phyloP scores from a whole-genome alignment of 2,888 invertebrate genomes.

The Clistopyga incitator region DNA sequence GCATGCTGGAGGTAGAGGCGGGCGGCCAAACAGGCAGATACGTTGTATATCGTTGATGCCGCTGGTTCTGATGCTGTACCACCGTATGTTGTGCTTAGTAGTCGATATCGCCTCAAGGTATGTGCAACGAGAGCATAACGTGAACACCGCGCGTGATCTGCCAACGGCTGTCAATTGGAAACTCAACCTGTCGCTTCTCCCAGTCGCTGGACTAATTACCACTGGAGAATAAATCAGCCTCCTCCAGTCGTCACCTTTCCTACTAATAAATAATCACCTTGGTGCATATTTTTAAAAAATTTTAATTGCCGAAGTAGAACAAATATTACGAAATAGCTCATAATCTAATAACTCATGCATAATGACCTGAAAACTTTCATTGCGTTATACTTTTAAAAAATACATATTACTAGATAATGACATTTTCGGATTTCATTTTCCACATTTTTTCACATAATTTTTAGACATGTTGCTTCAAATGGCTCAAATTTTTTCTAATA shows the following conservation, averaged over 20 bases:
- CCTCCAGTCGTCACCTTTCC: background rate
- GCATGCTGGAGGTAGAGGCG: constrained; percentile 53
- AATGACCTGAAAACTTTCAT: too few species aligned
- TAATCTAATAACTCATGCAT: too few species aligned
- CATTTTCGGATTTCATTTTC: too few species aligned
- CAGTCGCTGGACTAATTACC: constrained; percentile 55
- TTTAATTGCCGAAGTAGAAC: background rate
- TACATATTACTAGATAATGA: too few species aligned
- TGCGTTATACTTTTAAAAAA: too few species aligned
- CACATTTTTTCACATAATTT: too few species aligned
- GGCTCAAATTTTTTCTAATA: too few species aligned
- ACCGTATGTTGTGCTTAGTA: constrained; percentile 77
- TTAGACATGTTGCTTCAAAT: too few species aligned
- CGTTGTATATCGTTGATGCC: constrained; percentile 69
- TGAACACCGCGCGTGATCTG: constrained; percentile 59
- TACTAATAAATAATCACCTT: background rate
- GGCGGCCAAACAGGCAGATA: constrained; percentile 45
- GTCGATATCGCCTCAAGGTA: constrained; percentile 75
- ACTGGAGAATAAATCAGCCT: constrained; percentile 11
- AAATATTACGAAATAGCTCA: too few species aligned
- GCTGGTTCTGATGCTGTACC: constrained; percentile 66
- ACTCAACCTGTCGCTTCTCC: constrained; percentile 64
- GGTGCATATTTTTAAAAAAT: background rate
- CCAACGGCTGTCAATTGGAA: constrained; percentile 78
- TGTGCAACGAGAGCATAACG: constrained; percentile 49